Evolutionary conservation across 1,140 invertebrate species (phyloP).

Genomic region (Lordiphosa collinella): DNA sequence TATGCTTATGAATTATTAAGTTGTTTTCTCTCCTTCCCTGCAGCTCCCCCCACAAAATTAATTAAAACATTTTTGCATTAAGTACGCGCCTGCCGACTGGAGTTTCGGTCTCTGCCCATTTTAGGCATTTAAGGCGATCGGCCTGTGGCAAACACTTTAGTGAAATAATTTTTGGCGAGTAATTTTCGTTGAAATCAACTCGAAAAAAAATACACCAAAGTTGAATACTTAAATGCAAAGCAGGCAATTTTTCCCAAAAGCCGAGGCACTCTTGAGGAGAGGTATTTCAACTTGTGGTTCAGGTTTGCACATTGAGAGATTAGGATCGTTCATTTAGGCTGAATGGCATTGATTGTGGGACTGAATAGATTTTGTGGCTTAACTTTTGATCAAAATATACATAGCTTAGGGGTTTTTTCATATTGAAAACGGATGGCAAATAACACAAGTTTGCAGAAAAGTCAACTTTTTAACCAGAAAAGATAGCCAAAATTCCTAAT

Average conservation of each 20-base stretch:
- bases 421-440: no score
- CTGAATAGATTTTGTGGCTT: no score
- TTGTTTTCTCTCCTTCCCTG: constrained; percentile 40
- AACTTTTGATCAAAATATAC: no score
- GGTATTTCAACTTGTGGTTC: no score
- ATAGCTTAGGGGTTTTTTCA: no score
- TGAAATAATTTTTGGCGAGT: constrained; percentile 59
- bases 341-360: no score
- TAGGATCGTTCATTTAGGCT: no score
- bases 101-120: constrained; percentile 29
- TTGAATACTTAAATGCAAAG: constrained; percentile 63
- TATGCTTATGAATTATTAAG: constrained; percentile 67
- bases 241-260: constrained; percentile 48
- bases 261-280: neutral
- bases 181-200: constrained; percentile 67
- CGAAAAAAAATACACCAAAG: constrained; percentile 13
- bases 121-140: constrained; percentile 9
- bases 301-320: no score
- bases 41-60: constrained; percentile 38
- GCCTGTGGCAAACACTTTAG: constrained; percentile 51
- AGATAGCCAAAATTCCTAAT: no score
- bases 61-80: constrained; percentile 76
- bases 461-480: no score
- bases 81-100: constrained; percentile 22
- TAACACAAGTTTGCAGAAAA: no score